phyloP scores from a whole-genome alignment of 2,888 invertebrate species.

The Agriopis marginaria region DNA sequence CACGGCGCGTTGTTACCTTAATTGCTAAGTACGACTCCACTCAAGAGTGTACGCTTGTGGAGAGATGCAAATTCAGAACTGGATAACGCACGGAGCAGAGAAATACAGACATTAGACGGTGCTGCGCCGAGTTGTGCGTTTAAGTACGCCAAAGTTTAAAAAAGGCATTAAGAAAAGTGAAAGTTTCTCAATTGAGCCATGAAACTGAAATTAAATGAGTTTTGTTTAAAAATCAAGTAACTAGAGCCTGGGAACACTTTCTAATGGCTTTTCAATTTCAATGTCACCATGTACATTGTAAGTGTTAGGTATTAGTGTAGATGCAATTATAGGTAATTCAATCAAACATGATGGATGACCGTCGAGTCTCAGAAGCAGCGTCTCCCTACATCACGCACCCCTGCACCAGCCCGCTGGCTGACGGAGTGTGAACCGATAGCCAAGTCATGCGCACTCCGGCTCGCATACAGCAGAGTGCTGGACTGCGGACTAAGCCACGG shows the following conservation, averaged over 20 bases:
- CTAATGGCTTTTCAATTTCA: too few relatives aligned
- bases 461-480: background rate
- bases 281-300: background rate
- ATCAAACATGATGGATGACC: conserved; percentile 1
- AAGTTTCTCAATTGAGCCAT: too few relatives aligned
- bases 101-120: too few relatives aligned
- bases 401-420: background rate
- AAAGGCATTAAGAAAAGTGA: too few relatives aligned
- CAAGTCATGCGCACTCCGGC: background rate
- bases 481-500: conserved; percentile 5
- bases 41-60: background rate
- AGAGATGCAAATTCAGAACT: background rate
- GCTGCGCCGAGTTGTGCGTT: too few relatives aligned
- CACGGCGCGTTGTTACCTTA: conserved; percentile 24
- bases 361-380: background rate
- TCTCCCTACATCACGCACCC: background rate
- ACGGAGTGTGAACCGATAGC: background rate
- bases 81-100: background rate
- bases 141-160: too few relatives aligned
- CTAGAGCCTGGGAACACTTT: too few relatives aligned
- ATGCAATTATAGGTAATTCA: background rate
- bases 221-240: too few relatives aligned
- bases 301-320: background rate
- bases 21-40: conserved; percentile 28
- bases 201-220: too few relatives aligned